Base-by-base conservation (phyloP, 2,797 vertebrate genomes). In the Mallotus villosus region DNA sequence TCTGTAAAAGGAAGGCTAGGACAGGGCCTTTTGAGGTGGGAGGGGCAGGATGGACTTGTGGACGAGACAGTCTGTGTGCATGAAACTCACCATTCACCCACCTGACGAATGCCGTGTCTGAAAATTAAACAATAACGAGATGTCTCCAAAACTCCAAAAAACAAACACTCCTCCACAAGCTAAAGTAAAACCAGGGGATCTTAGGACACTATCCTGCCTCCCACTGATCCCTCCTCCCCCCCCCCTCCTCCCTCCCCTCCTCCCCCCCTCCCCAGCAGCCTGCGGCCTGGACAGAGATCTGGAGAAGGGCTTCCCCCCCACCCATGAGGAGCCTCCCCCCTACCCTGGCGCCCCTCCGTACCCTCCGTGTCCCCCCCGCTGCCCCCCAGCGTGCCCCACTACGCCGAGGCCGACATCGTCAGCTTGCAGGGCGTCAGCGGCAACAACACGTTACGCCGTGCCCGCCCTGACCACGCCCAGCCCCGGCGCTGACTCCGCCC, bases 321-420 rank as follows among this genome's bases (percentile, higher is more conserved):
- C 89, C 11, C 93, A 93, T 41, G 93, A 94, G 59, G 93, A 93
- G 76, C 93, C 92, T 21, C 93, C 93, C 61, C 93, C 93, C 0
- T 94, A 94, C 73, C 93, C 93, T 0, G 93, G 92, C 68, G 90
- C 93, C 14, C 92, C 92, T 25, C 92, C 92, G 21, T 92, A 93
- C 76, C 92, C 1, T 88, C 91, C 0, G 86, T 91, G 61, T 91
- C 89, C 4, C 91, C 90, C 14, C 88, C 88, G 0, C 74, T 90
- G 62, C 92, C 92, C 27, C 91, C 92, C 76, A 97, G 94, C 3
- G 96, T 97, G 12, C 96, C 95, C 2, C 96, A 98, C 53, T 98
- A 98, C 1, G 97, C 97, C 0, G 95, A 98, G 85, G 97, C 97
- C 0, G 97, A 98, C 84, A 97, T 98, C 24, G 94, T 97, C 51